Base-by-base conservation (phyloP, 2,113 vertebrate species). In the Larimichthys crocea region DNA sequence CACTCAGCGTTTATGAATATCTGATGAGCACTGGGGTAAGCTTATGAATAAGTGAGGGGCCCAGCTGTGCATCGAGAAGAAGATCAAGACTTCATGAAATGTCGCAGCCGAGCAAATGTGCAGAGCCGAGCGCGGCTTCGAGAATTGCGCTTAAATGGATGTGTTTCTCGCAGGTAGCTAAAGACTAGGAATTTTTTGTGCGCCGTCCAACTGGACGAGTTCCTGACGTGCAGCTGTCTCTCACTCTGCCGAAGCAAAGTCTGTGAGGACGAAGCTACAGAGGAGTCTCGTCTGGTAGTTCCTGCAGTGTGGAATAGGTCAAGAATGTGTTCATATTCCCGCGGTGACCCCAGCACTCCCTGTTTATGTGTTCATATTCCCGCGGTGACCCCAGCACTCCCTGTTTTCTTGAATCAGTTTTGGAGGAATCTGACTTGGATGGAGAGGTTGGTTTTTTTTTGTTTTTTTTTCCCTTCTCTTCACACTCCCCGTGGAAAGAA, bases 21-120 rank as follows among this genome's bases (percentile, higher is more conserved):
- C 66, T 86, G 74, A 91, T 92, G 89, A 90, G 75, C 35, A 1
- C 55, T 17, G 20, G 80, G 67, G 86, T 89, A 86, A 78, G 78
- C 83, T 89, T 80, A 90, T 94, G 90, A 93, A 92, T 93, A 91
- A 90, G 76, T 88, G 91, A 91, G 76, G 40, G 76, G 52, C 75
- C 82, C 88, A 89, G 84, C 90, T 89, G 91, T 83, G 84, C 81
- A 76, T 86, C 76, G 65, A 26, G 2, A 26, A 50, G 75, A 82
- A 83, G 62, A 87, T 85, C 77, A 75, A 82, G 85, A 80, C 73
- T 84, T 82, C 8, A 26, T 59, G 59, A 57, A 79, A 84, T 22
- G 59, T 10, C 26, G 1, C 6, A 10, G 44, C 35, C 5, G 76
- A 70, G 74, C 0, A 14, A 35, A 53, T 26, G 48, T 5, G 16